Conservation (phyloP, 2,113 vertebrate genomes). For the Albula glossodonta region DNA sequence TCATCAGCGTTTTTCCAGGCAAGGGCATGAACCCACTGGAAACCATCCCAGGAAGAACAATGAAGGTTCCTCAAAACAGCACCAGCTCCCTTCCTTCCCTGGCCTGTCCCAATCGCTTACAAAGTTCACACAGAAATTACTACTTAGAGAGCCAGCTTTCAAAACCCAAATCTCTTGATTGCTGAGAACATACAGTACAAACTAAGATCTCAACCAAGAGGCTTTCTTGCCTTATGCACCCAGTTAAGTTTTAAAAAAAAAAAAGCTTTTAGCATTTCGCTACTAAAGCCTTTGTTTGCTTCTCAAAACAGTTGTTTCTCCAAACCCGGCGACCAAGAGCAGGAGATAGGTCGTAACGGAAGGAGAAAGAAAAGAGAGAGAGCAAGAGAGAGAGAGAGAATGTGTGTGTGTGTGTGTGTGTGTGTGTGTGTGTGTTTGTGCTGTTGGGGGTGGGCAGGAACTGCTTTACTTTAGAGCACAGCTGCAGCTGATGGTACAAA, state of each 20-base stretch:
- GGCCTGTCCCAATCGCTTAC: background rate
- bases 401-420: constrained; percentile 7
- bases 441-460: background rate
- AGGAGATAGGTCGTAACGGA: background rate
- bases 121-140: background rate
- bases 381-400: background rate
- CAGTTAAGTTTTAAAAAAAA: no score
- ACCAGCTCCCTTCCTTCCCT: no score
- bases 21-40: background rate
- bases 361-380: background rate
- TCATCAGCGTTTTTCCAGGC: constrained; percentile 1
- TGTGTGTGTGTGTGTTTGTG: background rate
- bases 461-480: constrained; percentile 8
- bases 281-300: background rate
- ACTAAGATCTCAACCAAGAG: background rate
- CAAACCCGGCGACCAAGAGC: background rate
- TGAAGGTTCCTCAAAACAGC: background rate
- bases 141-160: background rate
- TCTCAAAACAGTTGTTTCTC: background rate
- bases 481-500: constrained; percentile 16
- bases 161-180: background rate
- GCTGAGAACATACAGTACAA: background rate
- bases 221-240: background rate
- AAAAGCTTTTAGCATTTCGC: background rate
- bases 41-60: background rate